Conservation (phyloP, 2,888 invertebrate species). For the Andrena haemorrhoa region DNA sequence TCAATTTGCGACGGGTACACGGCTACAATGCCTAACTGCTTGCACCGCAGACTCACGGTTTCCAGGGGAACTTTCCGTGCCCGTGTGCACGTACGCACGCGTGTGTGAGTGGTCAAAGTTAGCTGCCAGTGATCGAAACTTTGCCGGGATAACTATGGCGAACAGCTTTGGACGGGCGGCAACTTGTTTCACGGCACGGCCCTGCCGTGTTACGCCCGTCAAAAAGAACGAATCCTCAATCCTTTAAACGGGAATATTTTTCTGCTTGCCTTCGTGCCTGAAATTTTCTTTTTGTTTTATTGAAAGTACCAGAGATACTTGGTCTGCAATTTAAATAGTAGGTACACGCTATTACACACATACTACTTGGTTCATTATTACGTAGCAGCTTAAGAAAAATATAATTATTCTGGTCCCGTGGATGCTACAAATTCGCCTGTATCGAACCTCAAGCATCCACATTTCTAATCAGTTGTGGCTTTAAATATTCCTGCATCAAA, state of each 20-base stretch:
- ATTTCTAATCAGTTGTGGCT: too few species aligned
- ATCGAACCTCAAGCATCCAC: too few species aligned
- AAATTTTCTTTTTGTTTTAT: neutral
- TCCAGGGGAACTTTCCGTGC: constrained; percentile 38
- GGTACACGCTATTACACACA: too few species aligned
- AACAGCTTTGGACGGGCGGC: constrained; percentile 41
- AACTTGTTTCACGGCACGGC: constrained; percentile 46
- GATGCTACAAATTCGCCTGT: too few species aligned
- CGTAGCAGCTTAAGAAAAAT: too few species aligned
- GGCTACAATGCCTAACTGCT: constrained; percentile 39
- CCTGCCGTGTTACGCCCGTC: constrained; percentile 3
- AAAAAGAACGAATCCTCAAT: neutral
- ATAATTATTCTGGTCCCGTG: too few species aligned
- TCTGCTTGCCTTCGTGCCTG: neutral
- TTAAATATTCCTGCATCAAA: too few species aligned
- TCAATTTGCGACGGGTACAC: constrained; percentile 51
- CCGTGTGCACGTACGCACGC: constrained; percentile 4
- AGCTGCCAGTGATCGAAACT: constrained; percentile 60
- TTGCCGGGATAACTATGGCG: constrained; percentile 56
- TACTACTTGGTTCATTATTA: too few species aligned
- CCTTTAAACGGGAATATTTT: neutral
- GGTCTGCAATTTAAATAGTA: too few species aligned
- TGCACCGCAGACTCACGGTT: constrained; percentile 31
- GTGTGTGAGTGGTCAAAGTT: constrained; percentile 50
- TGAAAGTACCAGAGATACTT: too few species aligned